Percentiles rank a stretch among this genome's conserved stretches.
Conservation (phyloP, 2,888 invertebrate species). For the Drosophila pseudotalamancana region DNA sequence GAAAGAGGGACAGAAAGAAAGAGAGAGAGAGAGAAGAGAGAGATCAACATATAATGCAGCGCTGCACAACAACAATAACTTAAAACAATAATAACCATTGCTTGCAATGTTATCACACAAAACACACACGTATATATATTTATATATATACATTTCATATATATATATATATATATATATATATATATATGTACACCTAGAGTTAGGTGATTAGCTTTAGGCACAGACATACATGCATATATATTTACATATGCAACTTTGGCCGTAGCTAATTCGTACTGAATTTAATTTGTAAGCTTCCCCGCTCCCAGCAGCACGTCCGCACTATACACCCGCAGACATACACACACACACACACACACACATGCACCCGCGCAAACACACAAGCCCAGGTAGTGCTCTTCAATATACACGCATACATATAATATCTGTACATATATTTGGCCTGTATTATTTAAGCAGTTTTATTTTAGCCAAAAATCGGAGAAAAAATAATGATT, state of each 20-base stretch:
- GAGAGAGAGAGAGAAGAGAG: neutral
- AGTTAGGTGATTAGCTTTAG: constrained; percentile 24
- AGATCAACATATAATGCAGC: neutral
- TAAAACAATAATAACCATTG: constrained; percentile 22
- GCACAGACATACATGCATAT: constrained; percentile 19
- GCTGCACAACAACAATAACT: constrained; percentile 29
- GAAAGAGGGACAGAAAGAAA: neutral
- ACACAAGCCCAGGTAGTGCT: neutral
- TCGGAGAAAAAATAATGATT: neutral
- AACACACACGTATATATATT: constrained; percentile 24
- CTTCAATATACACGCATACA: constrained; percentile 15
- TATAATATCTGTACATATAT: constrained; percentile 42
- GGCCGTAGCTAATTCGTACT: constrained; percentile 66
- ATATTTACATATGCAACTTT: constrained; percentile 35
- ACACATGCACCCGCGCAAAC: neutral
- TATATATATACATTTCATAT: constrained; percentile 6
- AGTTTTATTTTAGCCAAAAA: neutral
- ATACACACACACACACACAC: neutral
- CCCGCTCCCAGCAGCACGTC: constrained; percentile 7
- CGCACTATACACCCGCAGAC: neutral
- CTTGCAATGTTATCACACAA: constrained; percentile 25
- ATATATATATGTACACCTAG: constrained; percentile 20
- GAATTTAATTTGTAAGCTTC: constrained; percentile 65
- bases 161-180: constrained; percentile 13
- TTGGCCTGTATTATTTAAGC: constrained; percentile 4